Evolutionary conservation across 2,888 invertebrate genomes (phyloP), one percentile per base, ranked within the genome.

Genomic region (Dryocosmus kuriphilus): DNA sequence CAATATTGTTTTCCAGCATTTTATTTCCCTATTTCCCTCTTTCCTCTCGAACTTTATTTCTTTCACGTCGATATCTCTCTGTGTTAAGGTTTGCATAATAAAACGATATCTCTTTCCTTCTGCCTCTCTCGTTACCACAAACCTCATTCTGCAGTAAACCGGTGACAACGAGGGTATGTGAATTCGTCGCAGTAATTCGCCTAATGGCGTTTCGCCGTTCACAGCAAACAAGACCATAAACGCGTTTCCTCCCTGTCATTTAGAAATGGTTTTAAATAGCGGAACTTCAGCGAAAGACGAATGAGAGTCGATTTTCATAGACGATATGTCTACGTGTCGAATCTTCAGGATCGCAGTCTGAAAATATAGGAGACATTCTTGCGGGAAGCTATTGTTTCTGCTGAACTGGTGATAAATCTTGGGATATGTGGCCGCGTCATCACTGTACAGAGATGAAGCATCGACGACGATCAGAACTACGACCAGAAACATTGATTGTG

Each of bases 381-480:
- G 24, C 14, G 57, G 24, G 14, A 22, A 57, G 60, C 27, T 27
- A 60, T 60, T 60, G 60, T 27, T 60, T 60, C 16, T 24, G 27
- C 14, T 60, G 6, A 27, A 60, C 60, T 60, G 27, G 60, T 27
- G 60, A 60, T 60, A 60, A 60, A 60, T 60, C 60, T 60, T 60
- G 27, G 22, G 27, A 60, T 60, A 60, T 27, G 60, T 60, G 60
- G 16, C 27, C 60, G 6, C 60, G 60, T 60, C 60, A 60, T 60
- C 27, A 60, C 14, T 60, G 60, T 55, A 55, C 27, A 60, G 60
- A 60, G 60, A 55, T 55, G 22, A 22, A 55, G 55, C 14, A 22
- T 55, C 8, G 22, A 14, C 60, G 27, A 16, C 27, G 60, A 60
- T 60, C 60, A 60, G 27, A 27, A 27, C 60, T 60, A 27, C 27